Evolutionary conservation across 2,888 invertebrate species (phyloP).

Genomic region (Teinopalpus imperialis): DNA sequence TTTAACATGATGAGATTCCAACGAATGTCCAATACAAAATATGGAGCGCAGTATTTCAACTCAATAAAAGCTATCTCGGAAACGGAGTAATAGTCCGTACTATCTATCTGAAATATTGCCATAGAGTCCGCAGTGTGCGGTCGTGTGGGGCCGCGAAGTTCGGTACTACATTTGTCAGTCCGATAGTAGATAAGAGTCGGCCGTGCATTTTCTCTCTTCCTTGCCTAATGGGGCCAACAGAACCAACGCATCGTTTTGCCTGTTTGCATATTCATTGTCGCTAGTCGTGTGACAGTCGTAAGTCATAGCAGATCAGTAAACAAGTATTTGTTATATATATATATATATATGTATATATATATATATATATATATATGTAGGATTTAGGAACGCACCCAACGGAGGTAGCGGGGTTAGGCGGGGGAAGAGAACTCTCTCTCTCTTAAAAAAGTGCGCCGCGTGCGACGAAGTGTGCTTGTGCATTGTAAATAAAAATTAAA

Average conservation of each 20-base stretch:
- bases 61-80: constrained; percentile 28
- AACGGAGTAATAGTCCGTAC: constrained; percentile 30
- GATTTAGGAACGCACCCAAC: no score
- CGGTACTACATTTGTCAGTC: constrained; percentile 26
- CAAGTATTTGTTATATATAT: no score
- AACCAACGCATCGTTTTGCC: neutral
- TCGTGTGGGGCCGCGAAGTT: constrained; percentile 26
- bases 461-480: no score
- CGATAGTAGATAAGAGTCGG: constrained; percentile 19
- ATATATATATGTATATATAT: no score
- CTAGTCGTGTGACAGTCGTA: no score
- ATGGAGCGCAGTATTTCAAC: constrained; percentile 26
- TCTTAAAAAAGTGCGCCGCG: no score
- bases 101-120: constrained; percentile 35
- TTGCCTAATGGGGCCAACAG: constrained; percentile 13
- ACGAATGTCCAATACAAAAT: constrained; percentile 23
- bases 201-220: constrained; percentile 17
- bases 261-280: no score
- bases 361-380: no score
- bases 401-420: no score
- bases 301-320: no score
- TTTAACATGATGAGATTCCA: constrained; percentile 11
- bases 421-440: no score
- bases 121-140: constrained; percentile 18
- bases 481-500: no score